phyloP scores from a whole-genome alignment of 2,888 invertebrate species.

The Heliconius aoede region DNA sequence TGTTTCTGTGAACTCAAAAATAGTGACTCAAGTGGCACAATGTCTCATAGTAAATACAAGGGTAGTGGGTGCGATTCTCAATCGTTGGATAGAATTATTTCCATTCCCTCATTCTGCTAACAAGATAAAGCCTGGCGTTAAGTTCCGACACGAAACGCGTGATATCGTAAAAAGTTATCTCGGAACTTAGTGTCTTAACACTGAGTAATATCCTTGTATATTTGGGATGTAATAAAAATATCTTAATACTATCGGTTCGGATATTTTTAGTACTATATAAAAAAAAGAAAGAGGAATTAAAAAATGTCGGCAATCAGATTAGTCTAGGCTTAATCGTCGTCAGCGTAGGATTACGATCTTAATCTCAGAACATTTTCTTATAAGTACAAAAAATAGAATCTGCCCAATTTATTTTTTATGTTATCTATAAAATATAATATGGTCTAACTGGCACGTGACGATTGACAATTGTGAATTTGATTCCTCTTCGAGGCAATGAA shows the following conservation, averaged over 20 bases:
- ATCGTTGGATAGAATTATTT: not conserved
- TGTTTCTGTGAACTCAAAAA: too few species aligned
- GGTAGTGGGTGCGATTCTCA: too few species aligned
- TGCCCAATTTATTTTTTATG: too few species aligned
- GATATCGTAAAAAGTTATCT: not conserved
- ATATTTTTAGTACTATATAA: not conserved
- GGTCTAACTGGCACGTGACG: too few species aligned
- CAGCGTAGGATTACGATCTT: not conserved
- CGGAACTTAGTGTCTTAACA: too few species aligned
- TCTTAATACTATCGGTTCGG: not conserved
- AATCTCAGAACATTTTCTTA: not conserved
- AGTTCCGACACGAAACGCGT: not conserved
- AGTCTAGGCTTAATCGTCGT: not conserved
- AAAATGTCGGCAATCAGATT: not conserved
- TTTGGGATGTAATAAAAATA: not conserved
- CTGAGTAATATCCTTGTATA: too few species aligned
- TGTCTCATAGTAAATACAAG: not conserved
- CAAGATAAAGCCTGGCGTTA: not conserved
- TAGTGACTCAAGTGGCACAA: not conserved
- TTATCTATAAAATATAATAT: too few species aligned
- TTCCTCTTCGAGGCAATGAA: too few species aligned
- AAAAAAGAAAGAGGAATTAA: slow-evolving; percentile 7
- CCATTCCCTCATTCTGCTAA: not conserved
- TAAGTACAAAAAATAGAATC: not conserved
- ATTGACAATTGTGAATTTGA: not conserved